Conservation (phyloP, 1,140 invertebrate genomes). For the Mycetomoellerius zeteki region DNA sequence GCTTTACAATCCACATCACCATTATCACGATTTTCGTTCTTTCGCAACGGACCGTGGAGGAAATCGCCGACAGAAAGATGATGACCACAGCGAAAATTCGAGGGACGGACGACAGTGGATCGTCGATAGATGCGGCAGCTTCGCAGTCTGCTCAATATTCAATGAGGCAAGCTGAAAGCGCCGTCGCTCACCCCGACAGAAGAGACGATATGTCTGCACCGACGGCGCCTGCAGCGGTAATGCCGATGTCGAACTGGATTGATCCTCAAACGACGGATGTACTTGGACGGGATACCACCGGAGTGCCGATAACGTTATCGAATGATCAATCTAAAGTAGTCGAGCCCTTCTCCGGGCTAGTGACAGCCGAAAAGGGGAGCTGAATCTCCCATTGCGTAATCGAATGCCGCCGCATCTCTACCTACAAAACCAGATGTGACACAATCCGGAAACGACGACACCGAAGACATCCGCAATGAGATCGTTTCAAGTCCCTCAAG, state of each 20-base stretch:
- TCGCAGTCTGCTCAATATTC: constrained; percentile 39
- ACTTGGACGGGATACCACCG: constrained; percentile 9
- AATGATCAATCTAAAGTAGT: constrained; percentile 41
- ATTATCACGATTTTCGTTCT: neutral
- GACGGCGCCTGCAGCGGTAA: constrained; percentile 6
- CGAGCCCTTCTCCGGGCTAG: neutral
- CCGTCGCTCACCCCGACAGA: constrained; percentile 30
- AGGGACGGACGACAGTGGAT: constrained; percentile 6
- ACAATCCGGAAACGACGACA: constrained; percentile 2
- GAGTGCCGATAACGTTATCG: constrained; percentile 24
- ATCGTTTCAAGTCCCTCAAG: neutral
- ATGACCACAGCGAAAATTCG: constrained; percentile 60
- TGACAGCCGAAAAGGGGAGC: neutral
- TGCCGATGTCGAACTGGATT: constrained; percentile 35
- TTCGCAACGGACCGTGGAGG: constrained; percentile 61
- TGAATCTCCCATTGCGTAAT: constrained; percentile 11
- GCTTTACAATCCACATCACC: neutral
- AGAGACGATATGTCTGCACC: constrained; percentile 1
- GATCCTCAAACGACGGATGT: constrained; percentile 36
- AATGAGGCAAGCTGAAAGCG: constrained; percentile 46
- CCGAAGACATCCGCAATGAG: neutral
- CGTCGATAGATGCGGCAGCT: neutral
- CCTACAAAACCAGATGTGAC: neutral
- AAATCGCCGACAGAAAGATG: constrained; percentile 67
- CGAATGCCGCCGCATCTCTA: neutral